phyloP scores from a whole-genome alignment of 2,888 invertebrate genomes.

The Osmoderma eremita region DNA sequence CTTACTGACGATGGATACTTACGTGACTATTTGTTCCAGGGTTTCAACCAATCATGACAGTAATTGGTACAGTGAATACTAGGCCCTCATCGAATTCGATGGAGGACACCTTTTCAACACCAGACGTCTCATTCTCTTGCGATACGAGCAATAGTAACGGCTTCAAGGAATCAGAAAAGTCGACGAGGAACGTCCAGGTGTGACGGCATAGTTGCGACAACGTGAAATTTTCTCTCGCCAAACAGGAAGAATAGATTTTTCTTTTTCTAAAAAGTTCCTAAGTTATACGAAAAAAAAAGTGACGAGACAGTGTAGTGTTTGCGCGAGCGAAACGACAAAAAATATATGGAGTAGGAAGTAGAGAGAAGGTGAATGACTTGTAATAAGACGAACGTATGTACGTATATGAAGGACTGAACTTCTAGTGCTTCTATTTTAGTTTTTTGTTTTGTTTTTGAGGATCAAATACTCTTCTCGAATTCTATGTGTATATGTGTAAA shows the following conservation, averaged over 20 bases:
- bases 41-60: constrained; percentile 71
- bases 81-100: constrained; percentile 52
- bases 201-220: constrained; percentile 73
- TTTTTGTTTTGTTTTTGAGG: constrained; percentile 27
- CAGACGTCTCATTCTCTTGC: constrained; percentile 58
- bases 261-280: constrained; percentile 60
- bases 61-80: constrained; percentile 64
- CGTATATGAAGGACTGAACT: constrained; percentile 26
- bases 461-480: constrained; percentile 32
- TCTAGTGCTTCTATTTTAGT: constrained; percentile 40
- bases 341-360: constrained; percentile 25
- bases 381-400: constrained; percentile 15
- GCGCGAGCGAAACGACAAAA: constrained; percentile 46
- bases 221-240: constrained; percentile 67
- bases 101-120: constrained; percentile 52
- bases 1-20: no score
- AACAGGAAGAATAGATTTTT: constrained; percentile 59
- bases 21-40: constrained; percentile 59
- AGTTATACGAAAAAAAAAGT: constrained; percentile 53
- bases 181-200: constrained; percentile 68
- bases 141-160: constrained; percentile 52
- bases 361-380: constrained; percentile 42
- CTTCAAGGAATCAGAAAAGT: constrained; percentile 57
- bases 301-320: constrained; percentile 47
- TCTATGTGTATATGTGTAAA: constrained; percentile 55